These are phyloP conservation scores for Copsychus sechellarum DNA, from an alignment of 2,113 vertebrate genomes.

Conservation along the genomic window DNA sequence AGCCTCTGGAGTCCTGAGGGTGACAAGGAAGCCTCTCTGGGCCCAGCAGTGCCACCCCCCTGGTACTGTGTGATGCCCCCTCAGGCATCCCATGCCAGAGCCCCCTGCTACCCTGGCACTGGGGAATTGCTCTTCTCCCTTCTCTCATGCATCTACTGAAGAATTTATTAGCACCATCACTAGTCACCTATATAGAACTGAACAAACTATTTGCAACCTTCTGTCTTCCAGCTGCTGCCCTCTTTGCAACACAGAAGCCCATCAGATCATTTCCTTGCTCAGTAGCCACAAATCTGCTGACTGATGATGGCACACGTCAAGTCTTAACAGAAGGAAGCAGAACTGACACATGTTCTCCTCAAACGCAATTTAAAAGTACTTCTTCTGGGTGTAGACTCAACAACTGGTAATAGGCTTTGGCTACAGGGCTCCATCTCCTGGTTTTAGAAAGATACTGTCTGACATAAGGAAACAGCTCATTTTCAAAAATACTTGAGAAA, in stretches of 20 bases:
- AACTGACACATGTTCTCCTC: background rate
- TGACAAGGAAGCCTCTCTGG: background rate
- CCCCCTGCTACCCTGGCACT: too few species aligned
- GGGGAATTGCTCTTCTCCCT: background rate
- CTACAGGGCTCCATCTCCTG: constrained; percentile 58
- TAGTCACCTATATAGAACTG: background rate
- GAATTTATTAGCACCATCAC: background rate
- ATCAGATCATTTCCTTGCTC: background rate
- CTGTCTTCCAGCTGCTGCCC: background rate
- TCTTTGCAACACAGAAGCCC: background rate
- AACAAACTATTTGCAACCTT: background rate
- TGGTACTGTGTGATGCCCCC: background rate
- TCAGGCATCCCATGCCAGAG: background rate
- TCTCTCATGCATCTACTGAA: fast-evolving
- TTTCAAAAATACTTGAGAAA: background rate
- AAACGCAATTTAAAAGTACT: background rate
- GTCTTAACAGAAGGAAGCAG: background rate
- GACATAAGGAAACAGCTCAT: background rate
- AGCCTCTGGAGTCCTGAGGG: background rate
- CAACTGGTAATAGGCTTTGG: background rate
- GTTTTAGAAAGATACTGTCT: background rate
- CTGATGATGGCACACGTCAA: fast-evolving
- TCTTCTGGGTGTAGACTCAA: background rate
- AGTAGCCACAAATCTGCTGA: background rate
- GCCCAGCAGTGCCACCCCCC: background rate